Evolutionary conservation across 2,797 vertebrate species (phyloP).

Genomic region (Gallinago stenura): DNA sequence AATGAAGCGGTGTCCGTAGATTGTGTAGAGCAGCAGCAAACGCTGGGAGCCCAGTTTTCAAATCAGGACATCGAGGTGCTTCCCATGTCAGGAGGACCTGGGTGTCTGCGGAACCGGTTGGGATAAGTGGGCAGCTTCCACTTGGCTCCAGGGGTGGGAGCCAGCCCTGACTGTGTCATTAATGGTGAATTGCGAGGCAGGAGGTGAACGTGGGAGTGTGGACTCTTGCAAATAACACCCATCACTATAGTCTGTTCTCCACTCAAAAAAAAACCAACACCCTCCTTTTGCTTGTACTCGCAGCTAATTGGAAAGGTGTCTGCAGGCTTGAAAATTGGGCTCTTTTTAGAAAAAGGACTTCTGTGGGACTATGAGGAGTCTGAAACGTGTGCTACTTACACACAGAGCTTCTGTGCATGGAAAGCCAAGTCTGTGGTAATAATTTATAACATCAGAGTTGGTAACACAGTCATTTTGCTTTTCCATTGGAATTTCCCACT

Average conservation of each 20-base stretch:
- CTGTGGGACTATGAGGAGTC: constrained; percentile 22
- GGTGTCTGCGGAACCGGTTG: background rate
- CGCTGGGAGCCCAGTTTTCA: constrained; percentile 1
- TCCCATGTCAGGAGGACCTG: background rate
- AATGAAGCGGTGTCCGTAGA: background rate
- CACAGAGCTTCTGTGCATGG: constrained; percentile 68
- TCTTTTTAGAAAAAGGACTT: background rate
- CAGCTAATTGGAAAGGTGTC: constrained; percentile 16
- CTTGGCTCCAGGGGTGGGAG: background rate
- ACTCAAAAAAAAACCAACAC: background rate
- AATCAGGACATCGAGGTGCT: background rate
- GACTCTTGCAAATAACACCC: background rate
- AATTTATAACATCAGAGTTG: background rate
- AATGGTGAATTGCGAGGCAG: background rate
- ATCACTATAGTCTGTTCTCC: background rate
- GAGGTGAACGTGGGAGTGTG: background rate
- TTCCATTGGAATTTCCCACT: constrained; percentile 22
- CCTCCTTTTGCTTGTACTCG: background rate
- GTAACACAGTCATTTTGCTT: background rate
- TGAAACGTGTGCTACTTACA: constrained; percentile 24
- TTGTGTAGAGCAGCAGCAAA: background rate
- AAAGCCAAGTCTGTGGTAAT: background rate
- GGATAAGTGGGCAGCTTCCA: background rate
- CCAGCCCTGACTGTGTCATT: background rate
- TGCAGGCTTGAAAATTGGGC: constrained; percentile 49